phyloP scores from a whole-genome alignment of 2,113 vertebrate genomes.

The Hepsetus odoe region DNA sequence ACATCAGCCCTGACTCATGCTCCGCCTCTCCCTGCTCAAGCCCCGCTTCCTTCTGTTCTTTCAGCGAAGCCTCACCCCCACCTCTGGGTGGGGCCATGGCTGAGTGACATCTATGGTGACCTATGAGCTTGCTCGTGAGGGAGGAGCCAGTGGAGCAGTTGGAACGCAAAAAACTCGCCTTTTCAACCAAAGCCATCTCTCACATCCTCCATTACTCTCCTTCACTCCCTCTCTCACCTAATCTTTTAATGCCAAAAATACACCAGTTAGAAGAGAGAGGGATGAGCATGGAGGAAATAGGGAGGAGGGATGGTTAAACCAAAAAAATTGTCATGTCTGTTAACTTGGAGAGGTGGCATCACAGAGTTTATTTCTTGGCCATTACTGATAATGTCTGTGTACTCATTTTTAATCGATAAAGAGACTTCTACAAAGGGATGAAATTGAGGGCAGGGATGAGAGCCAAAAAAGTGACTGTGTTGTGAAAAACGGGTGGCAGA shows the following conservation, averaged over 20 bases:
- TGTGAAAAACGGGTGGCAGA: slow-evolving; percentile 57
- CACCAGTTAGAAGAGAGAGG: slow-evolving; percentile 61
- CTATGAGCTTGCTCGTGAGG: slow-evolving; percentile 59
- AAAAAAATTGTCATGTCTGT: slow-evolving; percentile 67
- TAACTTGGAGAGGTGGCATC: slow-evolving; percentile 62
- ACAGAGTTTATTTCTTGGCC: slow-evolving; percentile 53
- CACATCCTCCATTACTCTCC: slow-evolving; percentile 65
- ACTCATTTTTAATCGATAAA: slow-evolving; percentile 46
- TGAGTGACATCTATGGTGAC: slow-evolving; percentile 70
- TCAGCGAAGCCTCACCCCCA: slow-evolving; percentile 79
- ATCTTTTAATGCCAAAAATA: slow-evolving; percentile 79
- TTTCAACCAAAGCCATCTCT: slow-evolving; percentile 82
- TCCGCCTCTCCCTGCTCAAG: slow-evolving; percentile 78
- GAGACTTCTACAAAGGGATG: slow-evolving; percentile 28
- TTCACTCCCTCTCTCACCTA: slow-evolving; percentile 59
- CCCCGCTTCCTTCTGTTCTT: slow-evolving; percentile 80
- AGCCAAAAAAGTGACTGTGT: slow-evolving; percentile 59
- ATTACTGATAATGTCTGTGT: slow-evolving; percentile 51
- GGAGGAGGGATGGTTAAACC: slow-evolving; percentile 71
- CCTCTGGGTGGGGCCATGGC: slow-evolving; percentile 79
- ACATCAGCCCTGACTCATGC: slow-evolving; percentile 77
- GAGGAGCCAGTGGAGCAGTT: slow-evolving; percentile 53
- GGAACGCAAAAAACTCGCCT: slow-evolving; percentile 69
- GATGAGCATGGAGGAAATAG: slow-evolving; percentile 59
- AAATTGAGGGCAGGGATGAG: slow-evolving; percentile 65